Base-by-base conservation (phyloP, 1,140 invertebrate genomes). In the Sarcophaga bullata region DNA sequence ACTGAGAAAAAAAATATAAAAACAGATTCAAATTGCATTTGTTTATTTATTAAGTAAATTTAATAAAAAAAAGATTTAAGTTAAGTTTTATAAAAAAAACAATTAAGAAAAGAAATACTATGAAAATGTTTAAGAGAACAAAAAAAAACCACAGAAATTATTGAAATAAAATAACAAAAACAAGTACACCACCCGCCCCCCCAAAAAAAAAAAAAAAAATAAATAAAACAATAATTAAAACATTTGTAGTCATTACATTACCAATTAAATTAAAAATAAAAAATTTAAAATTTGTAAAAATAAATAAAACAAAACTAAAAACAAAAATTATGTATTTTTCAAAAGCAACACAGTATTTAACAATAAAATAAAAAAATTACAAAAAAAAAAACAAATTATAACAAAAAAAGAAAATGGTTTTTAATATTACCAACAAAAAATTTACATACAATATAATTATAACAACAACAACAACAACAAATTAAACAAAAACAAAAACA, bases 11-110 rank as follows among this genome's bases (percentile, higher is more conserved):
- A 62, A 58, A 17, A 80, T 62, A 52, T 17, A 49, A 47, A 80
- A 62, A 80, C 75, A 78, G 50, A 78, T 78, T 68, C 62, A 68
- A 72, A 81, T 81, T 81, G 80, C 62, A 81, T 73, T 78, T 78
- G 75, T 78, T 78, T 78, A 78, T 78, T 78, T 78, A 78, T 78
- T 78, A 78, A 78, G 75, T 78, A 78, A 78, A 52, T 50, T 78
- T 78, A 78, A 78, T 48, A 76, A 13, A 58, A 46, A 76, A 48
- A 76, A 47, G 0, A 80, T 19, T 49, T 81, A 37, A 37, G 25
- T 37, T 37, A 37, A 37, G 25, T 81, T 72, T 81, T 72, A 50
- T 81, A 17, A 49, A 73, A 68, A 48, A 46, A 50, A 73, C 46
- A 62, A 73, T 15, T 62, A 81, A 72, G 5, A 52, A 80, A 78